Evolutionary conservation across 2,797 vertebrate genomes (phyloP).

Genomic region (Falco cherrug): DNA sequence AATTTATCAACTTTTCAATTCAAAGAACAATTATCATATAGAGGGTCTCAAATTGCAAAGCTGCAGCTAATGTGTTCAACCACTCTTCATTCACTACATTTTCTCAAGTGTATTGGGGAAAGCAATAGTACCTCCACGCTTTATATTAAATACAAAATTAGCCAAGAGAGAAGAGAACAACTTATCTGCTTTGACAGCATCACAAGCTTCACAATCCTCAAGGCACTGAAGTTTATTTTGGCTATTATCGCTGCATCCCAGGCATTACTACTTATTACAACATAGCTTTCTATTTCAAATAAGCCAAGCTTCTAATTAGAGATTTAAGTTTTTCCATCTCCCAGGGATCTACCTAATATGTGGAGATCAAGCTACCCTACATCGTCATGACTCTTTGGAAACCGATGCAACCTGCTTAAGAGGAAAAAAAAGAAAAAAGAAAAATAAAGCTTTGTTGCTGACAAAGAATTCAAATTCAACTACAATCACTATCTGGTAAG

Average conservation of each 20-base stretch:
- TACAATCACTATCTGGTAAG: neutral
- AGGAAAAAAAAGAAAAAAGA: neutral
- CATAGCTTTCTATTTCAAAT: neutral
- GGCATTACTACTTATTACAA: neutral
- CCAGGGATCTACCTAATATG: neutral
- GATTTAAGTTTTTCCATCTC: neutral
- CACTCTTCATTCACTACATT: neutral
- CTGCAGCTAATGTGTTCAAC: neutral
- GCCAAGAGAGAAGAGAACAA: neutral
- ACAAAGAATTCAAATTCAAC: neutral
- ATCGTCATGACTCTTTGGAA: neutral
- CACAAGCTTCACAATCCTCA: neutral
- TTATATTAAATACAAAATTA: neutral
- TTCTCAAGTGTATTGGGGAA: neutral
- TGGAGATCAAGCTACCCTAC: neutral
- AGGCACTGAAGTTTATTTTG: neutral
- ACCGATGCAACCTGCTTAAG: neutral
- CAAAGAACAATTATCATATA: neutral
- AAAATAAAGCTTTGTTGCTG: neutral
- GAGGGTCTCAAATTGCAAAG: neutral
- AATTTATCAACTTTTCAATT: neutral
- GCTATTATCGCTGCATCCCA: neutral
- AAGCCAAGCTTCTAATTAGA: neutral
- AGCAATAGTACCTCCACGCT: neutral
- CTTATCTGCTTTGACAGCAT: neutral